Conservation (phyloP, 2,888 invertebrate genomes). For the Ennomos fuscantarius region DNA sequence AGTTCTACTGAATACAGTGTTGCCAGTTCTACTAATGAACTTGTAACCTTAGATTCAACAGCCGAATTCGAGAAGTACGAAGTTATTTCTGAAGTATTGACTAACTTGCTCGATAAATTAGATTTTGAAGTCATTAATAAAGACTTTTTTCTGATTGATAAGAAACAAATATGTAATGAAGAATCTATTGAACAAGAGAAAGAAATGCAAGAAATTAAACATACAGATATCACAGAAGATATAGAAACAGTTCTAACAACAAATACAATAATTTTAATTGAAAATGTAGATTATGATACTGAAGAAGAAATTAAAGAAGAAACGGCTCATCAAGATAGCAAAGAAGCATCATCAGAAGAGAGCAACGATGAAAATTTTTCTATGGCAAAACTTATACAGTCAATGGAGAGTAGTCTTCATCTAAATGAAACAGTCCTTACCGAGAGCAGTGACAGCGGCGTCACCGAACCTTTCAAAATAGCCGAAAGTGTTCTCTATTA, state of each 20-base stretch:
- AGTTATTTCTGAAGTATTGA: conserved; percentile 62
- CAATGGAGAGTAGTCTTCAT: conserved; percentile 56
- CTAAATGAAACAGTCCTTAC: conserved; percentile 60
- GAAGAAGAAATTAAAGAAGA: conserved; percentile 4
- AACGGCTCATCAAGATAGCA: conserved; percentile 6
- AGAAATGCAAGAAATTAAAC: conserved; percentile 1
- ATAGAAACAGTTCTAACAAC: not conserved
- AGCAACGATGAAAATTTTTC: conserved; percentile 55
- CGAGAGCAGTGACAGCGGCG: conserved; percentile 58
- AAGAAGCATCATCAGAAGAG: conserved; percentile 15
- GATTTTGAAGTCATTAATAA: conserved; percentile 41
- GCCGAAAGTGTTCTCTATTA: conserved; percentile 71
- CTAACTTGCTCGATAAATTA: conserved; percentile 57
- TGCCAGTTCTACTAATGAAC: conserved; percentile 54
- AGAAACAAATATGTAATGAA: not conserved
- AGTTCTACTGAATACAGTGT: conserved; percentile 53
- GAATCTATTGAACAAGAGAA: not conserved
- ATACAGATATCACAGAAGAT: conserved; percentile 3
- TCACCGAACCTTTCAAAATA: conserved; percentile 52
- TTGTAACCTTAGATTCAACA: conserved; percentile 68
- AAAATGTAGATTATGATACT: not conserved
- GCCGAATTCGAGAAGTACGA: conserved; percentile 76
- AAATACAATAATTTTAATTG: not conserved
- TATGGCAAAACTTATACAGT: conserved; percentile 65
- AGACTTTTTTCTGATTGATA: conserved; percentile 14